These are phyloP conservation scores for Hemiscyllium ocellatum DNA, from an alignment of 2,113 vertebrate species.

Conservation along the genomic window DNA sequence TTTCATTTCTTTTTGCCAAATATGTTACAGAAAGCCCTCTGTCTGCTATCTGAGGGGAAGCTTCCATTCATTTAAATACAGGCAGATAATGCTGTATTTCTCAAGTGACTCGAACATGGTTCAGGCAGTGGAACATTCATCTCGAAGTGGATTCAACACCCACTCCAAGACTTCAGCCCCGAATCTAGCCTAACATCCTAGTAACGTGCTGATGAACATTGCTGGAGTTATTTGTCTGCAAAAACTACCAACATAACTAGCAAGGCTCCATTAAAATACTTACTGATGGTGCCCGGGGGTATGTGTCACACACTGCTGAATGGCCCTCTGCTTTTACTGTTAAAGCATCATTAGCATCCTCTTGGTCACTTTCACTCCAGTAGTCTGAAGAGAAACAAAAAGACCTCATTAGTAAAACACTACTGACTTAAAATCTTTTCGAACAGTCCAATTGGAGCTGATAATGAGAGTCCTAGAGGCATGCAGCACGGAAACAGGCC, in stretches of 20 bases:
- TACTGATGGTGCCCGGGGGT: constrained; percentile 77
- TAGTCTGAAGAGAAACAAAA: constrained; percentile 66
- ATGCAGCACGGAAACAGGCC: too few relatives aligned
- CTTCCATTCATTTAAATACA: neutral
- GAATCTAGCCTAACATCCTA: neutral
- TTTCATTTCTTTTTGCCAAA: neutral
- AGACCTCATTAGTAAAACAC: neutral
- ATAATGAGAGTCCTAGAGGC: neutral
- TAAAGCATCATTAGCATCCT: constrained; percentile 76
- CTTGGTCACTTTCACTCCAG: constrained; percentile 90
- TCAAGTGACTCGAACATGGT: neutral
- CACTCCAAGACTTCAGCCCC: neutral
- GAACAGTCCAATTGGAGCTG: neutral
- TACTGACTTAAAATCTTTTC: neutral
- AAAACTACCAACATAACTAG: neutral
- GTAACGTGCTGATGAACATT: neutral
- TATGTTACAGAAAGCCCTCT: neutral
- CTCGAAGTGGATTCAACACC: neutral
- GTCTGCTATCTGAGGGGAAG: neutral
- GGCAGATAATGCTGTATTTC: neutral
- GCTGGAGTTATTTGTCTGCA: neutral
- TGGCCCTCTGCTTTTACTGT: constrained; percentile 80
- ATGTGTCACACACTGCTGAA: constrained; percentile 65
- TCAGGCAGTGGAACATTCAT: neutral
- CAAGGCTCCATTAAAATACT: constrained; percentile 46